Evolutionary conservation across 2,888 invertebrate genomes (phyloP).

Genomic region (Agrochola circellaris): DNA sequence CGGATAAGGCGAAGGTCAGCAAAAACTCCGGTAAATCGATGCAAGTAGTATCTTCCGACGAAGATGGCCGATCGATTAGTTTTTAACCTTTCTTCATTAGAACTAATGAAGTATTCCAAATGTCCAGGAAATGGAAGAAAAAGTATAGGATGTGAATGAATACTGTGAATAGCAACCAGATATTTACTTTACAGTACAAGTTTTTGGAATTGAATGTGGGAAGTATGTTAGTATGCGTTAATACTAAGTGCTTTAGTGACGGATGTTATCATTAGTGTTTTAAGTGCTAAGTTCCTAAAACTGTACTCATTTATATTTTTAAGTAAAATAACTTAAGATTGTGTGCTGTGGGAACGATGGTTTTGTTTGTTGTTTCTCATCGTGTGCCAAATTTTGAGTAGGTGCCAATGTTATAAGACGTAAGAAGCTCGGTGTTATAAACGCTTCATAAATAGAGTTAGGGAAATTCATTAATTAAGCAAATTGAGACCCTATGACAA

Average conservation of each 20-base stretch:
- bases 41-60: conserved; percentile 27
- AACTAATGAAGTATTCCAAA: conserved; percentile 40
- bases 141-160: conserved; percentile 16
- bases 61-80: conserved; percentile 39
- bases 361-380: neutral
- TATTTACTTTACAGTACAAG: conserved; percentile 31
- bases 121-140: conserved; percentile 52
- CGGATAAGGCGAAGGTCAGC: conserved; percentile 31
- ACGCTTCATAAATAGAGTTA: neutral
- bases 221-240: conserved; percentile 14
- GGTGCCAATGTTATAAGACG: neutral
- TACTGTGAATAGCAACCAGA: neutral
- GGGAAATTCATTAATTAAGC: too few species aligned
- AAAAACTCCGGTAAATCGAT: conserved; percentile 51
- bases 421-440: neutral
- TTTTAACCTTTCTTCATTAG: conserved; percentile 55
- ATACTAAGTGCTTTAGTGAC: conserved; percentile 18
- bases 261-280: conserved; percentile 33
- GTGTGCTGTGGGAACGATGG: neutral
- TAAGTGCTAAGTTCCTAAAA: conserved; percentile 26
- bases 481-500: neutral
- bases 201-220: conserved; percentile 25
- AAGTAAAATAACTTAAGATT: neutral
- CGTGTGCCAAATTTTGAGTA: neutral
- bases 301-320: neutral